Percentiles rank a stretch among this genome's conserved stretches.
Evolutionary conservation across 2,888 invertebrate species (phyloP).

Genomic region (Drosophila longiperda): DNA sequence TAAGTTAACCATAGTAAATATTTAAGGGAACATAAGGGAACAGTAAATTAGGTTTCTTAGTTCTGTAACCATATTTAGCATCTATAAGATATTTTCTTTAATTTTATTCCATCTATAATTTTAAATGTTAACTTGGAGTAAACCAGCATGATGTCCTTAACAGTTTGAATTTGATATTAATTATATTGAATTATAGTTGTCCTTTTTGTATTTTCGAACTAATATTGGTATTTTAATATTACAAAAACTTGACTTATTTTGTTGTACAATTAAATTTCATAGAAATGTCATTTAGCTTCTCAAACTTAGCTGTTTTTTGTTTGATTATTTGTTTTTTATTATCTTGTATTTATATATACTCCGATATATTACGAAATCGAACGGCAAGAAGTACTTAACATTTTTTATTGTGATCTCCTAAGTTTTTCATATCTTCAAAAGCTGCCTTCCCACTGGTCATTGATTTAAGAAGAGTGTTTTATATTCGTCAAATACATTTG

Average conservation of each 20-base stretch:
- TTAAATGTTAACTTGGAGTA: not conserved
- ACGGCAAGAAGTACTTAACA: not conserved
- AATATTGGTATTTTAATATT: not conserved
- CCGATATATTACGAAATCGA: rapidly evolving
- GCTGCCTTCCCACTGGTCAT: not conserved
- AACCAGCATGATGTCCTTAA: too few relatives aligned
- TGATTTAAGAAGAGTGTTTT: not conserved
- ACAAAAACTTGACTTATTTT: not conserved
- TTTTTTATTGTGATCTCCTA: not conserved
- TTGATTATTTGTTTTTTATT: not conserved
- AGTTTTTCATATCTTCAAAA: not conserved
- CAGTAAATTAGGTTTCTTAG: rapidly evolving
- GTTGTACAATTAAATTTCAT: not conserved
- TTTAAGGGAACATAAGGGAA: not conserved
- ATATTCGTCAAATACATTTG: not conserved
- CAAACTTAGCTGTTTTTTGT: not conserved
- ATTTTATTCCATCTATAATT: not conserved
- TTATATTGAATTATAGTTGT: too few relatives aligned
- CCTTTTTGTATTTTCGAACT: not conserved
- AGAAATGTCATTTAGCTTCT: not conserved
- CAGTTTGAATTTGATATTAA: too few relatives aligned
- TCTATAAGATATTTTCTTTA: rapidly evolving
- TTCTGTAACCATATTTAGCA: not conserved
- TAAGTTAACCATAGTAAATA: not conserved
- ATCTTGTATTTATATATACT: not conserved